These are phyloP conservation scores for Globia sparganii DNA, from an alignment of 2,888 invertebrate species.

Conservation along the genomic window DNA sequence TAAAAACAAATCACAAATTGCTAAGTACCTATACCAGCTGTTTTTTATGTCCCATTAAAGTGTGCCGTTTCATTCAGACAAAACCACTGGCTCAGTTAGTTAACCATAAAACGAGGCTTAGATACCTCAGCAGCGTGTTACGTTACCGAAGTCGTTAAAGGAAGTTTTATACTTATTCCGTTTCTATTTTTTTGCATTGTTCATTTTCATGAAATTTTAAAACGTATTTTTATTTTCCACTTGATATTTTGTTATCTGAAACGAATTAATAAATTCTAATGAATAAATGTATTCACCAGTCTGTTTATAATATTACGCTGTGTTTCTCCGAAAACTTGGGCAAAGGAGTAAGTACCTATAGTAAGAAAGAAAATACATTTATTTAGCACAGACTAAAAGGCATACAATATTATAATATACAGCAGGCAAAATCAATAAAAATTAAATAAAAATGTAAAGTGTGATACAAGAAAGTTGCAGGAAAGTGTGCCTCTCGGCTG, in stretches of 20 bases:
- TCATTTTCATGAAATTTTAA: constrained; percentile 31
- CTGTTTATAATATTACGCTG: not conserved
- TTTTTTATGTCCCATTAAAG: not conserved
- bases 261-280: not conserved
- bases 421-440: too few relatives aligned
- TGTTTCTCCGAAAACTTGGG: not conserved
- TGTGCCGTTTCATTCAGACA: not conserved
- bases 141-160: constrained; percentile 32
- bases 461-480: too few relatives aligned
- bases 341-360: not conserved
- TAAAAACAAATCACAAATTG: not conserved
- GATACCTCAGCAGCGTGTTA: constrained; percentile 49
- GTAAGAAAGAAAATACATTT: too few relatives aligned
- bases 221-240: not conserved
- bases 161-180: constrained; percentile 41
- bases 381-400: too few relatives aligned
- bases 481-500: too few relatives aligned
- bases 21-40: not conserved
- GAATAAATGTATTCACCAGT: not conserved
- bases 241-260: not conserved
- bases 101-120: constrained; percentile 42
- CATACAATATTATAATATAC: too few relatives aligned
- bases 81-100: constrained; percentile 30
- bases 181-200: constrained; percentile 37
- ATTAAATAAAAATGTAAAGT: too few relatives aligned